Percentiles rank a stretch among this genome's conserved stretches.
Evolutionary conservation across 2,797 vertebrate species (phyloP).

Genomic region (Brachymystax lenok): DNA sequence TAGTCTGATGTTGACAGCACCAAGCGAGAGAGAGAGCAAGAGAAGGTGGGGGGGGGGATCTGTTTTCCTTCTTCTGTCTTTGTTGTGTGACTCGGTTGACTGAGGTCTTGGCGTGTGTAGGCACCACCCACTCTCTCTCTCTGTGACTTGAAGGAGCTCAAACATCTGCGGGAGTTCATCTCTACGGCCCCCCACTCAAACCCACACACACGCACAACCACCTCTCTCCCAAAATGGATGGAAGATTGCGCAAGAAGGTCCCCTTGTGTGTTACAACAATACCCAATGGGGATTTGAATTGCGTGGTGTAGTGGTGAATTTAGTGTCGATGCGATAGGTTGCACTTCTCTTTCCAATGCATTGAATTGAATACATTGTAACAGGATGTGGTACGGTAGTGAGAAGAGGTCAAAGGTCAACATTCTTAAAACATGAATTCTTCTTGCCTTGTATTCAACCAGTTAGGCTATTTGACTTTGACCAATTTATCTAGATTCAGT

Average conservation of each 20-base stretch:
- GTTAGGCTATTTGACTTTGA: not conserved
- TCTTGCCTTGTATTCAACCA: not conserved
- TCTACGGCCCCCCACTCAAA: no score
- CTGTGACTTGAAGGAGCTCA: slow-evolving; percentile 2
- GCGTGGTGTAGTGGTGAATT: not conserved
- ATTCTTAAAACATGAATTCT: not conserved
- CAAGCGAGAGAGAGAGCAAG: not conserved
- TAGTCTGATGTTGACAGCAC: slow-evolving; percentile 3
- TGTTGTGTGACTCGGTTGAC: slow-evolving; percentile 4
- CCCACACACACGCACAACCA: not conserved
- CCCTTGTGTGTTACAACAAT: not conserved
- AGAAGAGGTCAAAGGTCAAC: not conserved
- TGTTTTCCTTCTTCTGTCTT: not conserved
- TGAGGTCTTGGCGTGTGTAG: not conserved
- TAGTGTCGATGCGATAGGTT: not conserved
- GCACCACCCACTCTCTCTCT: slow-evolving; percentile 6
- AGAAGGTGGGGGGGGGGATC: not conserved
- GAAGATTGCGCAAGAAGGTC: not conserved
- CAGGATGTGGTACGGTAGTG: not conserved
- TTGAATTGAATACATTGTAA: not conserved
- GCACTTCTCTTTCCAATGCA: not conserved
- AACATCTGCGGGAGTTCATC: not conserved
- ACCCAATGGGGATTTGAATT: not conserved
- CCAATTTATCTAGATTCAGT: not conserved
- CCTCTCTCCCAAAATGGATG: not conserved